Base-by-base conservation (phyloP, 2,888 invertebrate species). In the Stomorhina lunata region DNA sequence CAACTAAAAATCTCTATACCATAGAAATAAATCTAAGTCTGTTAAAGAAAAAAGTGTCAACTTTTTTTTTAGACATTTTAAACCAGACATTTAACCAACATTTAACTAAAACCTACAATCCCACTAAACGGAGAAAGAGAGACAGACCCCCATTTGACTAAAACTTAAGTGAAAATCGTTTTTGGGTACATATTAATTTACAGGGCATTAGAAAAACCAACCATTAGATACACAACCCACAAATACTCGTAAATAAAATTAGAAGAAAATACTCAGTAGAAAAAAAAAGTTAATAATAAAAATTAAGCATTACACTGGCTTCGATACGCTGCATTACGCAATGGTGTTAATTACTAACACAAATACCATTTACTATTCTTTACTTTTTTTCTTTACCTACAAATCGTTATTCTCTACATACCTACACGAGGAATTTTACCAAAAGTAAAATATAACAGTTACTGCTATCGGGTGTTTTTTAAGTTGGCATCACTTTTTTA, bases 241-340 rank as follows among this genome's bases (percentile, higher is more conserved):
- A 29, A 25, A 45, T n/a, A 2, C n/a, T 12, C 6, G 0, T 7
- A 17, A 5, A 6, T 43, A 43, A 6, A 43, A 43, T 43, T 43
- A 43, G n/a, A n/a, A n/a, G n/a, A n/a, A n/a, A n/a, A n/a, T n/a
- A n/a, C n/a, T n/a, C n/a, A n/a, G n/a, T n/a, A n/a, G 6, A 48
- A 50, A 50, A 57, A 34, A 45, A 40, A 4, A 68, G 50, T 37
- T 55, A 65, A 78, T 69, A 71, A 55, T 34, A 34, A 73, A 71
- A 50, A 50, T 68, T 43, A 80, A 86, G 87, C 88, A 89, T 87
- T 89, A 86, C 86, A 88, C 87, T 87, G 89, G 89, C 89, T 89
- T 89, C 89, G 89, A 89, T 89, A 88, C 87, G 89, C 88, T 88
- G 89, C 89, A 89, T 89, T 89, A 89, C 89, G 89, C 89, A 89